Evolutionary conservation across 2,888 invertebrate genomes (phyloP).

Genomic region (Acronicta aceris): DNA sequence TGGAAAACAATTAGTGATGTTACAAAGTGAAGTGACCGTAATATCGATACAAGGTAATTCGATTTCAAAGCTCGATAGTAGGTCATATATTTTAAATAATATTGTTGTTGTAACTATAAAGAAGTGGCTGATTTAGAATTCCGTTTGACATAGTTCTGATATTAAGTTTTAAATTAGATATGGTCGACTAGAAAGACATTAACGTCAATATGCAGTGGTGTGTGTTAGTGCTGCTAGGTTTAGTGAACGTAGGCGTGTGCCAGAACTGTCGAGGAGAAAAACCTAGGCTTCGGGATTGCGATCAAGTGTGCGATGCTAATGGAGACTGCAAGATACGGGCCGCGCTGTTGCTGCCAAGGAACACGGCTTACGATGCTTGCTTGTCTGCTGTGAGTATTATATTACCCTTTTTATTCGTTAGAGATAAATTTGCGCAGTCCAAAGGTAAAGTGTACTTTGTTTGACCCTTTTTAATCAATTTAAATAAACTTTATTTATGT

Average conservation of each 20-base stretch:
- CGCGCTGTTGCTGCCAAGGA: conserved; percentile 91
- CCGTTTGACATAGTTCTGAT: background rate
- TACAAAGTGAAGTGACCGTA: conserved; percentile 18
- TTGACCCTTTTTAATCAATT: too few species aligned
- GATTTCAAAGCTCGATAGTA: conserved; percentile 14
- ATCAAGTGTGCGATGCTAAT: conserved; percentile 81
- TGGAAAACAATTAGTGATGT: too few species aligned
- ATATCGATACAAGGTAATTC: conserved; percentile 23
- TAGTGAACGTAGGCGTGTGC: conserved; percentile 62
- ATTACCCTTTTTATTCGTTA: background rate
- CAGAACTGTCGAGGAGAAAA: conserved; percentile 81
- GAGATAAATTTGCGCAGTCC: too few species aligned
- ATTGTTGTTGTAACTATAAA: conserved; percentile 8
- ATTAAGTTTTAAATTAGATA: conserved; percentile 10
- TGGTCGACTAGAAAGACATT: conserved; percentile 19
- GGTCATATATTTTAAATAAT: conserved; percentile 24
- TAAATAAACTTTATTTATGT: too few species aligned
- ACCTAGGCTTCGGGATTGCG: conserved; percentile 78
- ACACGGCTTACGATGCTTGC: conserved; percentile 87
- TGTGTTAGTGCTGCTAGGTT: conserved; percentile 57
- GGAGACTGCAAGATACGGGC: conserved; percentile 90
- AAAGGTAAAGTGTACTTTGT: too few species aligned
- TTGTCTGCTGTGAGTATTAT: conserved; percentile 83
- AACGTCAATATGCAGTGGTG: conserved; percentile 72
- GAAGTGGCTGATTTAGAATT: conserved; percentile 2